Evolutionary conservation across 1,140 invertebrate species (phyloP), one percentile per base, ranked within the genome.

Genomic region (Leptoteleia sp.): DNA sequence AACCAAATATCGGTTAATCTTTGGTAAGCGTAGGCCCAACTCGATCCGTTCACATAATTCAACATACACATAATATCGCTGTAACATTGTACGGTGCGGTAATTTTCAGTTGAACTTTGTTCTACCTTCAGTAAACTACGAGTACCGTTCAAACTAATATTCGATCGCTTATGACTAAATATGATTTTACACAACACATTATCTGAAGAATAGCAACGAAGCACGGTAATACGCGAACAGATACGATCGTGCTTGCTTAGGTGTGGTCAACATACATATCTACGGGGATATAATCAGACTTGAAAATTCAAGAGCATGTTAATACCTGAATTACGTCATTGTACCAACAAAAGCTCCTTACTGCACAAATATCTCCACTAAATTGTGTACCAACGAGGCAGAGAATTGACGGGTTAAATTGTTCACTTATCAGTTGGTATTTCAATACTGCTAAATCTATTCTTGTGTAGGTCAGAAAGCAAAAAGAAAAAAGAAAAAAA

Each of bases 301-400:
- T 67, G 52, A 67, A 75, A 75, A 75, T 75, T 67, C 71, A 67
- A 67, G 54, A 67, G 61, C 71, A 59, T 52, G 61, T 75, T 67
- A 67, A 75, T 75, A 67, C 35, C 61, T 43, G 71, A 59, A 65
- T 67, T 61, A 67, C 71, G 47, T 67, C 38, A 76, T 67, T 76
- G 71, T 76, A 42, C 27, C 38, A 35, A 38, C 71, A 47, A 67
- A 67, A 76, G 61, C 54, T 67, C 45, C 54, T 76, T 76, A 76
- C 25, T 73, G 57, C 31, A 25, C 38, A 62, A 61, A 72, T 61
- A 57, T 37, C 19, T 13, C 11, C 29, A 25, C 8, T 8, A 47
- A 8, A 62, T 45, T 52, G 22, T 62, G 4, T 33, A 54, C 54
- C n/a, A 52, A 48, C 33, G 15, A 17, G 11, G 22, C 31, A 17